Evolutionary conservation across 2,888 invertebrate species (phyloP).

Genomic region (Polymixis lichenea): DNA sequence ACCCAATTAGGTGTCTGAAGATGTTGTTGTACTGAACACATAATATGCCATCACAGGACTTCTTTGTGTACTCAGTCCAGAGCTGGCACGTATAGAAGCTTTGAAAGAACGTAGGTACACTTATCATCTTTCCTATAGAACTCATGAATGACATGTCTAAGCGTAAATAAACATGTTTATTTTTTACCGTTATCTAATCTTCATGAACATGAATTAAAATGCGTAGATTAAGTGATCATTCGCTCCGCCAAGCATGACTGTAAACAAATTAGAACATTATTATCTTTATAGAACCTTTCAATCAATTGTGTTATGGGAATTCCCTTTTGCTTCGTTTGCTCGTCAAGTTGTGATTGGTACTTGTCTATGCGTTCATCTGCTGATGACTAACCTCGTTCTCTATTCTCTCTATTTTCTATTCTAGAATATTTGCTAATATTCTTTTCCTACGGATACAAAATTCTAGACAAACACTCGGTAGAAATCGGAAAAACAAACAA

Average conservation of each 20-base stretch:
- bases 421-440: too few species aligned
- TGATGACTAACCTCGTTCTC: too few species aligned
- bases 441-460: background rate
- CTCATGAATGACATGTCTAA: background rate
- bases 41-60: too few species aligned
- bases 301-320: slow-evolving; percentile 13
- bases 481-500: background rate
- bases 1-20: too few species aligned
- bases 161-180: slow-evolving; percentile 22
- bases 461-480: background rate
- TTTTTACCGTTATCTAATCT: slow-evolving; percentile 33
- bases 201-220: slow-evolving; percentile 17
- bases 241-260: slow-evolving; percentile 11
- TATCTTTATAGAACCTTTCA: slow-evolving; percentile 5
- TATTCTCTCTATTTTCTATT: too few species aligned
- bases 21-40: too few species aligned
- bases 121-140: background rate
- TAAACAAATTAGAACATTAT: slow-evolving; percentile 20
- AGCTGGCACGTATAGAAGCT: too few species aligned
- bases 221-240: slow-evolving; percentile 21
- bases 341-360: background rate
- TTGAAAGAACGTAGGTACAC: background rate
- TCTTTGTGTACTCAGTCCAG: too few species aligned
- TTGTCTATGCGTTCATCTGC: background rate
- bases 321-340: slow-evolving; percentile 11